Evolutionary conservation across 2,797 vertebrate species (phyloP).

Genomic region (Coluber constrictor): DNA sequence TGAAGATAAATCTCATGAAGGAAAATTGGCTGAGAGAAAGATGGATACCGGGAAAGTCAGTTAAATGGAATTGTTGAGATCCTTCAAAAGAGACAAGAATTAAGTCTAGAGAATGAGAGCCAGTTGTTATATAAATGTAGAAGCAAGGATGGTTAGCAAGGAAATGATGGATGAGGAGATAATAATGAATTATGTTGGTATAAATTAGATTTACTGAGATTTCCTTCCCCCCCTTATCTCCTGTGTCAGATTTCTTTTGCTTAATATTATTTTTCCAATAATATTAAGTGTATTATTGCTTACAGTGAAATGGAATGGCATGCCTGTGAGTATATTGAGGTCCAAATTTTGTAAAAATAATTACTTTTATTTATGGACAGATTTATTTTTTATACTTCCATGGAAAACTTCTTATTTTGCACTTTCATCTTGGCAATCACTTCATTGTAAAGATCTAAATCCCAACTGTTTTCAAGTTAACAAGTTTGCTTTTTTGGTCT

Average conservation of each 20-base stretch:
- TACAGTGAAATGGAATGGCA: neutral
- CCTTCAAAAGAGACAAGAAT: neutral
- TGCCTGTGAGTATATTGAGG: neutral
- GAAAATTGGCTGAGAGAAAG: neutral
- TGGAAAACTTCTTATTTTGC: neutral
- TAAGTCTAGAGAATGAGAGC: neutral
- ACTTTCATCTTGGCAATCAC: neutral
- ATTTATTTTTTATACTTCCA: neutral
- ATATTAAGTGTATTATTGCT: neutral
- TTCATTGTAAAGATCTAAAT: slow-evolving; percentile 9
- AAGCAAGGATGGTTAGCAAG: neutral
- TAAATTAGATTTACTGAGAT: neutral
- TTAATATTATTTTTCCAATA: neutral
- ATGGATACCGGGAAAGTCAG: neutral
- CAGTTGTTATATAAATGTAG: neutral
- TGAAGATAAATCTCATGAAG: neutral
- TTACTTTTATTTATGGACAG: neutral
- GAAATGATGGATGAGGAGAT: neutral
- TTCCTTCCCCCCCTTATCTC: neutral
- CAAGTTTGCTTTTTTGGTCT: neutral
- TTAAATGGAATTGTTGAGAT: neutral
- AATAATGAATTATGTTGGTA: neutral
- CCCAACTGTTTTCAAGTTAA: slow-evolving; percentile 10
- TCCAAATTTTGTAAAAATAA: neutral
- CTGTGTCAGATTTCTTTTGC: neutral